Evolutionary conservation across 2,113 vertebrate species (phyloP), one percentile per base, ranked within the genome.

Genomic region (Ursus arctos): DNA sequence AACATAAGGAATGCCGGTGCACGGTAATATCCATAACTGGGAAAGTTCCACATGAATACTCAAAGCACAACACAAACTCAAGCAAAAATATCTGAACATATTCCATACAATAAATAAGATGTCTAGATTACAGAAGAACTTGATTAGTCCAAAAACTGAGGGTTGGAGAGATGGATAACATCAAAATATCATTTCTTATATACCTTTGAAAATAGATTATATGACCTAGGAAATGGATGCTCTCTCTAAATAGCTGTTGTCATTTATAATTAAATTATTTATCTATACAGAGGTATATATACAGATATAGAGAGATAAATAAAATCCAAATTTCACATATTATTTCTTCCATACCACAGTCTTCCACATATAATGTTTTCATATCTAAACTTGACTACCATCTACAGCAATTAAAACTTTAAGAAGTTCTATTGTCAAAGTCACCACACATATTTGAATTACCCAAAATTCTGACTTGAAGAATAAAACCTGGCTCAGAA

Each of bases 381-480:
- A 76, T 82, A 85, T 43, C 14, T 91, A 77, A 92, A 91, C 18
- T 91, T 84, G 43, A n/a, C 57, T 61, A 88, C 12, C 21, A 74
- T 76, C 13, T 69, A 87, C 21, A 92, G 4, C 28, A 94, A 72
- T 89, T 77, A 94, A 95, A 92, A 85, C 10, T 74, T 74, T 86
- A 93, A 86, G 8, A 92, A 92, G 18, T 88, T 87, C 81, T 94
- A 72, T 31, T 84, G 2, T 72, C 16, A 76, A 96, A 91, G 16
- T 91, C 16, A 79, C 36, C 40, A 57, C 57, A 94, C 5, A 89
- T 7, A 82, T 51, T 71, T 86, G 31, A 96, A 94, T 91, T 51
- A 93, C 5, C 55, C 65, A 93, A 97, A 97, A 87, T 98, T 97
- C 77, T 87, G 26, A 49, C 31, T 43, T 88, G 24, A 80, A 90